Evolutionary conservation across 2,797 vertebrate species (phyloP).

Genomic region (Otolemur crassicaudatus): DNA sequence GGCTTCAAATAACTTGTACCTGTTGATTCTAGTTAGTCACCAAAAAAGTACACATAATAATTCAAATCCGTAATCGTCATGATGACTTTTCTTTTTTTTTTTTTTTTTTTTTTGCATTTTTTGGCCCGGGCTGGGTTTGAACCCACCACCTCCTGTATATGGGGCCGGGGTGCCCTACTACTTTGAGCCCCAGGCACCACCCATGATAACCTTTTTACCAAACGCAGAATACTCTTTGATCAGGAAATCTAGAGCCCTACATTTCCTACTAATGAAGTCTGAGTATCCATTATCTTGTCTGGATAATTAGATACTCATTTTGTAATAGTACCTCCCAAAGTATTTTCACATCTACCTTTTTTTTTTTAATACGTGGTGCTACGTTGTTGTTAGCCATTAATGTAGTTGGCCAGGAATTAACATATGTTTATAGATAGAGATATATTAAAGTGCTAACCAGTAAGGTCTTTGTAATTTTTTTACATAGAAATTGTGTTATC

Average conservation of each 20-base stretch:
- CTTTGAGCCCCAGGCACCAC: too few species aligned
- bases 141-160: too few species aligned
- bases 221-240: neutral
- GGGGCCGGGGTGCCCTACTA: too few species aligned
- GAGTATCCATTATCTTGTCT: neutral
- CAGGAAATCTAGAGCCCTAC: neutral
- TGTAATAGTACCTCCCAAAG: conserved; percentile 1
- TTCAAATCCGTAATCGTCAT: neutral
- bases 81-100: neutral
- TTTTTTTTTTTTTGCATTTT: too few species aligned
- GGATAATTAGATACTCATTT: neutral
- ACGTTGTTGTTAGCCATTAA: neutral
- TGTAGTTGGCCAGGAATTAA: neutral
- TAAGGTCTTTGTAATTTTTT: neutral
- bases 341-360: neutral
- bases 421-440: neutral
- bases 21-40: neutral
- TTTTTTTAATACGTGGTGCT: neutral
- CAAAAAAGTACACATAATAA: neutral
- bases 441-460: neutral
- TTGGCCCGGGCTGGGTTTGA: too few species aligned
- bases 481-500: neutral
- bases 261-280: neutral
- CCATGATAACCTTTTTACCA: neutral
- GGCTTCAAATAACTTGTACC: neutral